Evolutionary conservation across 2,113 vertebrate species (phyloP).

Genomic region (Actinemys pallida): DNA sequence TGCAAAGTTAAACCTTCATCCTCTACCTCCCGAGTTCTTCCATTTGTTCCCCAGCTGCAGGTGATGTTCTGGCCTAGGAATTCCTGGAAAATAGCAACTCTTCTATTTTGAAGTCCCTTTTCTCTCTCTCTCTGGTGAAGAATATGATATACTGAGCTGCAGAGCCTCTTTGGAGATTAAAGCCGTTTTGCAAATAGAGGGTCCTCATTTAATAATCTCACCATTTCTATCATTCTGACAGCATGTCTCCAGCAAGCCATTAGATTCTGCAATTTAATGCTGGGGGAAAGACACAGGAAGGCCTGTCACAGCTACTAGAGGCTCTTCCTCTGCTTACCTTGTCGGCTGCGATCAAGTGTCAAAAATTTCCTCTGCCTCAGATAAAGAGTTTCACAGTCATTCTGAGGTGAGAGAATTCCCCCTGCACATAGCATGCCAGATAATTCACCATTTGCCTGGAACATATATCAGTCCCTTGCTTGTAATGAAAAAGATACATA

Average conservation of each 20-base stretch:
- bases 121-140: not conserved
- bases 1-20: not conserved
- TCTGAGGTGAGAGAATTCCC: constrained; percentile 26
- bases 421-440: not conserved
- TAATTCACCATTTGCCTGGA: constrained; percentile 21
- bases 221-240: constrained; percentile 30
- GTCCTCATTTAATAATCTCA: constrained; percentile 39
- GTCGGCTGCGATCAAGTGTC: not conserved
- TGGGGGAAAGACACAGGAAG: not conserved
- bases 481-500: not conserved
- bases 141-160: not conserved
- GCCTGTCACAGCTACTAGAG: not conserved
- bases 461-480: not conserved
- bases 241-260: not conserved
- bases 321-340: not conserved
- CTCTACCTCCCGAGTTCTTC: not conserved
- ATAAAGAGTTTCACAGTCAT: constrained; percentile 30
- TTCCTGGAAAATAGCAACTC: not conserved
- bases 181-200: not conserved
- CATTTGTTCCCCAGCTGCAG: not conserved
- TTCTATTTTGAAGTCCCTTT: not conserved
- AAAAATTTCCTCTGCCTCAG: not conserved
- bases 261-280: not conserved
- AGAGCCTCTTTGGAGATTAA: not conserved
- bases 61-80: not conserved